phyloP scores from a whole-genome alignment of 2,797 vertebrate species.

The Enteromius anoplus region DNA sequence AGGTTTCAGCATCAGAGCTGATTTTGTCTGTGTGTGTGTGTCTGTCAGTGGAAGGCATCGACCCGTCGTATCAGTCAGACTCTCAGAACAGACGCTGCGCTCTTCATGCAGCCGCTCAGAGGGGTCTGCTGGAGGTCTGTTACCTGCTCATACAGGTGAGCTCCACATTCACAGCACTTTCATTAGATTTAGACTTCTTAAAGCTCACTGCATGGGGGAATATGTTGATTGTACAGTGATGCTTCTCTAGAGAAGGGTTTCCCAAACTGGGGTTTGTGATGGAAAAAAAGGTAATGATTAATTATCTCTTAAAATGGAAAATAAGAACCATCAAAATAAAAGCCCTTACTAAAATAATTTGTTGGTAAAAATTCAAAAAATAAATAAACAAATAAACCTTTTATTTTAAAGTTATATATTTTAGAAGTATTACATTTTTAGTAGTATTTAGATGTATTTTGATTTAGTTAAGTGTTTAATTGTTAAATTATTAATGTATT shows the following conservation, averaged over 20 bases:
- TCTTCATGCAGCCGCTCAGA: constrained; percentile 88
- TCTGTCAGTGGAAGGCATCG: constrained; percentile 87
- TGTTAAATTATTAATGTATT: neutral
- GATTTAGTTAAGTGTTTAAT: neutral
- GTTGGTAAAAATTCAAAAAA: no score
- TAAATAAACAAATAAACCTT: neutral
- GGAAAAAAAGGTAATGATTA: neutral
- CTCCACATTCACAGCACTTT: no score
- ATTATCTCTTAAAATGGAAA: neutral
- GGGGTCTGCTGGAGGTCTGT: constrained; percentile 88
- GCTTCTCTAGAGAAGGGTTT: neutral
- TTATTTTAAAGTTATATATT: neutral
- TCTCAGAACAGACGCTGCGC: constrained; percentile 88
- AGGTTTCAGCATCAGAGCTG: neutral
- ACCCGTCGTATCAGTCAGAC: constrained; percentile 89
- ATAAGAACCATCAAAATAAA: neutral
- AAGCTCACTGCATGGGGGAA: neutral
- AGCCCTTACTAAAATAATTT: neutral
- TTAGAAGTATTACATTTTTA: no score
- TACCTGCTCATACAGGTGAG: constrained; percentile 89
- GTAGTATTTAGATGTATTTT: no score
- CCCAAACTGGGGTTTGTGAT: neutral
- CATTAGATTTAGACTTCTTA: neutral
- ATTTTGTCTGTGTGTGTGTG: neutral
- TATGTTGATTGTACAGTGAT: neutral